Evolutionary conservation across 2,113 vertebrate species (phyloP), one percentile per base, ranked within the genome.

Genomic region (Gambusia affinis): DNA sequence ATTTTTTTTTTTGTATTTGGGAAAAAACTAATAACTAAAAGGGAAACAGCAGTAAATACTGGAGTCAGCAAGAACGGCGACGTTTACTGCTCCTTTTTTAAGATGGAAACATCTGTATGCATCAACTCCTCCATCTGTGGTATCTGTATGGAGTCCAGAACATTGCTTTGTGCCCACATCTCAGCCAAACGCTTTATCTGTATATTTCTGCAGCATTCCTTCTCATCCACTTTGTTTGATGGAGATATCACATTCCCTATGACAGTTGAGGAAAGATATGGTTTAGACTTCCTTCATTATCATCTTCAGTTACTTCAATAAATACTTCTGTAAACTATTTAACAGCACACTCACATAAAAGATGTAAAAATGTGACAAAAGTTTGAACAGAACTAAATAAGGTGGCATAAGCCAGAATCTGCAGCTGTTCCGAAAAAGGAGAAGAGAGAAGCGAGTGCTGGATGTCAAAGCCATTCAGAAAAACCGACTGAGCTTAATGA

Each of bases 401-500:
- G 19, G 51, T 11, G 10, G 22, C 22, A 57, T n/a, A 24, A 57
- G 24, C 57, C 33, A 24, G 76, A 65, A 47, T 80, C 28, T 78
- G 72, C 12, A 37, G 68, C 60, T 66, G 57, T 76, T 89, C 83
- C 85, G 65, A 75, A 74, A 91, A 37, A 37, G 0, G 64, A 78
- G n/a, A 82, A 60, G 78, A 71, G 63, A 68, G 73, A 77, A 62
- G 78, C 68, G 65, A 68, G 73, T 78, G 54, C 33, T 0, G 4
- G 57, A 70, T 85, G 89, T 87, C 73, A 35, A 37, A 79, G 57
- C 30, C 60, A 73, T 84, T 75, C 73, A 68, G 65, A 80, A 82
- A 78, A 22, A 27, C 63, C 70, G 82, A 78, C 83, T 89, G 67
- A 72, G 75, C 54, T 76, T 89, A 89, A 91, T 86, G 71, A 89